These are phyloP conservation scores for Battus philenor DNA, from an alignment of 1,140 invertebrate genomes.

Conservation along the genomic window DNA sequence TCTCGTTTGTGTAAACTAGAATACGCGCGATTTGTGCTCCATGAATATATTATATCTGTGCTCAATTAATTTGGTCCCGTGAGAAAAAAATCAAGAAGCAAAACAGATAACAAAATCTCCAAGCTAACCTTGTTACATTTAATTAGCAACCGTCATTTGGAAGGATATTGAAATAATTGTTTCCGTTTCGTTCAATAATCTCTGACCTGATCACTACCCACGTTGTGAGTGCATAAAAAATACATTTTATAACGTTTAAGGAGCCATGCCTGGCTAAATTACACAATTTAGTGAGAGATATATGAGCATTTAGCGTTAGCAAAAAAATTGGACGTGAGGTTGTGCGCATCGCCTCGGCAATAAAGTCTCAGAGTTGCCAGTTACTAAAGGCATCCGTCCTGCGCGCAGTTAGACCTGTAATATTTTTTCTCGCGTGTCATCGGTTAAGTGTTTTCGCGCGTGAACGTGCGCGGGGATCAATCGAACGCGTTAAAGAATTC, in stretches of 20 bases:
- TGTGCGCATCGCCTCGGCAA: constrained; percentile 33
- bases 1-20: constrained; percentile 41
- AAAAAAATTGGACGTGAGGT: constrained; percentile 44
- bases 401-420: not conserved
- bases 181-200: constrained; percentile 10
- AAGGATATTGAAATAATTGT: constrained; percentile 11
- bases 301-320: constrained; percentile 39
- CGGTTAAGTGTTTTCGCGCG: constrained; percentile 10
- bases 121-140: constrained; percentile 17
- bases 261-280: constrained; percentile 31
- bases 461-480: not conserved
- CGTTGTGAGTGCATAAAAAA: constrained; percentile 24
- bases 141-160: constrained; percentile 7
- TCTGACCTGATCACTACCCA: constrained; percentile 8
- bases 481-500: too few species aligned
- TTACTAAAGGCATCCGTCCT: constrained; percentile 9
- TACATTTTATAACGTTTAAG: constrained; percentile 25
- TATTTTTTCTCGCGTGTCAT: constrained; percentile 21
- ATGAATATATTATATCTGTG: constrained; percentile 51
- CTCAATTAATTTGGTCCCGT: constrained; percentile 50
- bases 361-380: constrained; percentile 35
- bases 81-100: constrained; percentile 40
- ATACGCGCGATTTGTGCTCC: constrained; percentile 41
- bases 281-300: constrained; percentile 52
- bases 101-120: constrained; percentile 26